phyloP scores from a whole-genome alignment of 2,888 invertebrate species.

The Rotaria sp. region DNA sequence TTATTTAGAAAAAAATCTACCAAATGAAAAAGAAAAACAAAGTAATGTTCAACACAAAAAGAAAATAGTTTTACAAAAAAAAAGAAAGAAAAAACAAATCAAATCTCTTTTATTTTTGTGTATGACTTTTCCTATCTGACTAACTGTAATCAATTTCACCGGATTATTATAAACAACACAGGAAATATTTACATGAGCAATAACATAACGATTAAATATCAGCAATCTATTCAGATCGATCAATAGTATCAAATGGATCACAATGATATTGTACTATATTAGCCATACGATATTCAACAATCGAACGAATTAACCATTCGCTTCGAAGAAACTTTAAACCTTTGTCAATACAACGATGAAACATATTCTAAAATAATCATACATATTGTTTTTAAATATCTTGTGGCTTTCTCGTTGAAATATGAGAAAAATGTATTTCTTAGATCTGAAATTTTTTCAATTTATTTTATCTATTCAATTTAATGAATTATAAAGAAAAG shows the following conservation, averaged over 20 bases:
- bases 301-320: background rate
- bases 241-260: slow-evolving; percentile 11
- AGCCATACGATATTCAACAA: slow-evolving; percentile 2
- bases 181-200: background rate
- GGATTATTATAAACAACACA: background rate
- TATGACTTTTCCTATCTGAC: background rate
- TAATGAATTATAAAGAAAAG: no score
- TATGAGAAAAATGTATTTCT: no score
- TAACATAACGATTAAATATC: background rate
- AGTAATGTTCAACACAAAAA: background rate
- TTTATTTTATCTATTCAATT: no score
- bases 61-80: background rate
- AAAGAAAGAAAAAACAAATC: background rate
- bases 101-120: background rate
- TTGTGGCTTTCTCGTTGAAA: no score
- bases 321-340: background rate
- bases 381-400: no score
- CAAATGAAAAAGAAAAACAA: background rate
- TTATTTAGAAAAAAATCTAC: background rate
- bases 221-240: background rate
- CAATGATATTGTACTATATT: background rate
- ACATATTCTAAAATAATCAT: slow-evolving; percentile 17
- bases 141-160: background rate
- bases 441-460: no score
- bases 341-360: slow-evolving; percentile 24